phyloP scores from a whole-genome alignment of 2,888 invertebrate species.

The Dynastes grantii region DNA sequence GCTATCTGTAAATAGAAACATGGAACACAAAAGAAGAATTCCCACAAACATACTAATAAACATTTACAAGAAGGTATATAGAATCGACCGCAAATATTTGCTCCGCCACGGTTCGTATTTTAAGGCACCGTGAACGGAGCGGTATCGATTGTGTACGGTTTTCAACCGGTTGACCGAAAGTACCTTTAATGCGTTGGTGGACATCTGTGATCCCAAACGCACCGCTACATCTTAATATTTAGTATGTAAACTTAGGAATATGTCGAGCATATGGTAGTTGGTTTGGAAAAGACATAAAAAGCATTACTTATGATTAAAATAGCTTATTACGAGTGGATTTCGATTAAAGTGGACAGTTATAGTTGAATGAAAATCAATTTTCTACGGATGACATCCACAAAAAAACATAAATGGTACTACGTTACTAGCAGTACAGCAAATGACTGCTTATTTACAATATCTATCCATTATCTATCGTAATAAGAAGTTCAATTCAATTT shows the following conservation, averaged over 20 bases:
- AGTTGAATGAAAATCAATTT: too few species aligned
- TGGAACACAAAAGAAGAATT: slow-evolving; percentile 10
- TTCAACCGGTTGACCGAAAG: slow-evolving; percentile 32
- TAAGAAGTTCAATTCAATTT: too few species aligned
- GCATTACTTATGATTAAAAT: background rate
- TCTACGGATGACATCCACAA: too few species aligned
- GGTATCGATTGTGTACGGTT: slow-evolving; percentile 21
- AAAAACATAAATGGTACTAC: too few species aligned
- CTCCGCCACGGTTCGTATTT: slow-evolving; percentile 1
- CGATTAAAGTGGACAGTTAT: too few species aligned
- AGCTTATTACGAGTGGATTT: too few species aligned
- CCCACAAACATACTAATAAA: slow-evolving; percentile 18
- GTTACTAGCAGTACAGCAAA: too few species aligned
- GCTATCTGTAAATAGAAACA: slow-evolving; percentile 21
- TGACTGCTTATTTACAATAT: too few species aligned
- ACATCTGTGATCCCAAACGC: slow-evolving; percentile 16
- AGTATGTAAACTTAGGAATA: slow-evolving; percentile 20
- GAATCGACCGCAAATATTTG: slow-evolving; percentile 34
- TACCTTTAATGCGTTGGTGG: slow-evolving; percentile 32
- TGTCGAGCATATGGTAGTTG: slow-evolving; percentile 5
- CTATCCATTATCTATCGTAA: too few species aligned
- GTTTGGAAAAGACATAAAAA: background rate
- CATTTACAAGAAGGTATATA: slow-evolving; percentile 7
- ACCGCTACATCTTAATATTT: slow-evolving; percentile 23
- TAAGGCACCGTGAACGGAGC: slow-evolving; percentile 12